phyloP scores from a whole-genome alignment of 2,113 vertebrate genomes.

The Aegithalos caudatus region DNA sequence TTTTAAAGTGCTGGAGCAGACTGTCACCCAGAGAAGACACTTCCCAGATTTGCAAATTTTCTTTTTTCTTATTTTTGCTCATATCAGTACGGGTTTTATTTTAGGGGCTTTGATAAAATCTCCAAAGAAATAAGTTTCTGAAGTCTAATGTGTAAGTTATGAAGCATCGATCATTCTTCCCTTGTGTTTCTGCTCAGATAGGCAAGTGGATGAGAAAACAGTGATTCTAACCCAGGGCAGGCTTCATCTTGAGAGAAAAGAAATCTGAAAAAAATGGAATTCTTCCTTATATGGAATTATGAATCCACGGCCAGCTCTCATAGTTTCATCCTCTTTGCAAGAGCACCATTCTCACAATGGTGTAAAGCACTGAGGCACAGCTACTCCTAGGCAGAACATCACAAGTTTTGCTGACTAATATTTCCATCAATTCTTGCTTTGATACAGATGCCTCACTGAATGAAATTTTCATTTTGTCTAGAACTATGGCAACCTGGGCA shows the following conservation, averaged over 20 bases:
- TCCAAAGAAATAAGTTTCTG: neutral
- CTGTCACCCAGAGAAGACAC: neutral
- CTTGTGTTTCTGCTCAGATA: neutral
- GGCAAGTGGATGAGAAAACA: neutral
- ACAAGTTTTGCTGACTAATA: constrained; percentile 37
- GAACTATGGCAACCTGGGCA: constrained; percentile 55
- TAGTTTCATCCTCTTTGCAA: neutral
- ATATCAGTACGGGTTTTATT: neutral
- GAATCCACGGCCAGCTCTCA: neutral
- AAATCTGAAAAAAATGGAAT: constrained; percentile 16
- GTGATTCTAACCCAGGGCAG: neutral
- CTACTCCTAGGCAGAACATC: constrained; percentile 6
- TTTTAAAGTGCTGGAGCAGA: neutral
- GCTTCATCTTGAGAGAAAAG: neutral
- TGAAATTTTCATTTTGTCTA: constrained; percentile 57
- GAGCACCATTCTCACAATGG: neutral
- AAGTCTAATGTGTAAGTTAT: neutral
- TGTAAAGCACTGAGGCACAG: neutral
- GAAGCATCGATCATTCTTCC: neutral
- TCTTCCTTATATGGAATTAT: constrained; percentile 31
- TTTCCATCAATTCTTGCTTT: constrained; percentile 2
- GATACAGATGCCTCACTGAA: constrained; percentile 22
- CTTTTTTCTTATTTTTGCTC: neutral
- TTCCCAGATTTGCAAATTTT: neutral
- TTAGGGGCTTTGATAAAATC: neutral